A percentile compares a stretch with the other conserved stretches of the same genome.
These are phyloP conservation scores for Pseudopipra pipra DNA, from an alignment of 2,113 vertebrate genomes.

Conservation along the genomic window DNA sequence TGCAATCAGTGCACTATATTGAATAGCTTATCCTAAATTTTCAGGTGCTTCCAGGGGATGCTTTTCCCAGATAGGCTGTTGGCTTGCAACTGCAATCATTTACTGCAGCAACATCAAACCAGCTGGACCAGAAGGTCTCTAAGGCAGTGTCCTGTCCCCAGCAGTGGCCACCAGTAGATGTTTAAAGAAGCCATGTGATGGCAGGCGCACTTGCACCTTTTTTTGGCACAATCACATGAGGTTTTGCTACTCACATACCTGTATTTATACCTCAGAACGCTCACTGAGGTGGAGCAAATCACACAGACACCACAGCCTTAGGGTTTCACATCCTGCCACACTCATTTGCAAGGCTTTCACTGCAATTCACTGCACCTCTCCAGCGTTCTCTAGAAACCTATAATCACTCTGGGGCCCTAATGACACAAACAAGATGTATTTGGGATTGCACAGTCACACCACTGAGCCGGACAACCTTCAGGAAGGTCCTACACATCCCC, in stretches of 20 bases:
- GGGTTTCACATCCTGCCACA: not conserved
- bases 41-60: not conserved
- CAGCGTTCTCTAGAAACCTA: not conserved
- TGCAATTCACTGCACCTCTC: not conserved
- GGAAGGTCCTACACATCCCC: not conserved
- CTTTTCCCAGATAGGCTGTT: not conserved
- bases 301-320: not conserved
- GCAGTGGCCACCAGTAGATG: not conserved
- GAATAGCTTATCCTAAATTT: not conserved
- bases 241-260: not conserved
- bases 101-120: not conserved
- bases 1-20: rapidly evolving
- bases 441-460: not conserved
- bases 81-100: rapidly evolving
- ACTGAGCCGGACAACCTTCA: rapidly evolving
- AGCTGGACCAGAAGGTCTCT: not conserved
- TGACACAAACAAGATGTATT: rapidly evolving
- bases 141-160: not conserved
- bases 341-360: not conserved
- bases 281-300: not conserved
- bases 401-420: not conserved
- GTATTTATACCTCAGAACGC: not conserved
- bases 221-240: not conserved
- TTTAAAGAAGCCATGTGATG: not conserved
- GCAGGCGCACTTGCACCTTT: not conserved